These are phyloP conservation scores for Orbicella faveolata DNA, from an alignment of 64 coral and sea anemone species.

Conservation along the genomic window DNA sequence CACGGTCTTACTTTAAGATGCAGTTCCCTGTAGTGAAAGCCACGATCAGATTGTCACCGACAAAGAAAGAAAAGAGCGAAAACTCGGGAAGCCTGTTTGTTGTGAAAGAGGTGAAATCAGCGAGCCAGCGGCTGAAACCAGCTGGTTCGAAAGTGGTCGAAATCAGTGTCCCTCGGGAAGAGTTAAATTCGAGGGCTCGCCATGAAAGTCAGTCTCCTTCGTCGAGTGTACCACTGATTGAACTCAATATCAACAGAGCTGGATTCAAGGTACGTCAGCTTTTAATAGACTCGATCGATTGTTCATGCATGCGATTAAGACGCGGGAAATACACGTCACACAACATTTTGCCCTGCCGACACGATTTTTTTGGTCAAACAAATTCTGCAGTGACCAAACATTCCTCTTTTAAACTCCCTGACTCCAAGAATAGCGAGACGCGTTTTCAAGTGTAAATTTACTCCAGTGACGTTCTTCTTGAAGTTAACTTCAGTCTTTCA, in stretches of 20 bases:
- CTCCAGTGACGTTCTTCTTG: background rate
- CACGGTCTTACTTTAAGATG: background rate
- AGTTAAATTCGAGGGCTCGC: background rate
- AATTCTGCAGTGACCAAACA: background rate
- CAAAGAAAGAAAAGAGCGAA: background rate
- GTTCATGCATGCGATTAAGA: background rate
- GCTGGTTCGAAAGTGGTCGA: constrained; percentile 13
- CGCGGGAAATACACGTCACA: background rate
- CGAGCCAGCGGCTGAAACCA: background rate
- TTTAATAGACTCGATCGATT: background rate
- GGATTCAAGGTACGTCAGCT: constrained; percentile 12
- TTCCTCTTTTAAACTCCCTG: background rate
- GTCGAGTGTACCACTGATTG: constrained; percentile 26
- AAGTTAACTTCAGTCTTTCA: background rate
- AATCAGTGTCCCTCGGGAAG: constrained; percentile 25
- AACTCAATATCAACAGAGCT: constrained; percentile 37
- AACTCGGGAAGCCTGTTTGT: background rate
- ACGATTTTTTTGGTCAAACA: background rate
- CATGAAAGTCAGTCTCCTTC: background rate
- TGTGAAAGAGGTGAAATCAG: constrained; percentile 30
- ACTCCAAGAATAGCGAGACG: background rate
- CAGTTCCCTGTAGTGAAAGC: constrained; percentile 24
- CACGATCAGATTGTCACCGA: constrained; percentile 23
- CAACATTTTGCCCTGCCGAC: background rate
- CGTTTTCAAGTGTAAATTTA: background rate